Base-by-base conservation (phyloP, 2,888 invertebrate species). In the Ernsta delagoae region DNA sequence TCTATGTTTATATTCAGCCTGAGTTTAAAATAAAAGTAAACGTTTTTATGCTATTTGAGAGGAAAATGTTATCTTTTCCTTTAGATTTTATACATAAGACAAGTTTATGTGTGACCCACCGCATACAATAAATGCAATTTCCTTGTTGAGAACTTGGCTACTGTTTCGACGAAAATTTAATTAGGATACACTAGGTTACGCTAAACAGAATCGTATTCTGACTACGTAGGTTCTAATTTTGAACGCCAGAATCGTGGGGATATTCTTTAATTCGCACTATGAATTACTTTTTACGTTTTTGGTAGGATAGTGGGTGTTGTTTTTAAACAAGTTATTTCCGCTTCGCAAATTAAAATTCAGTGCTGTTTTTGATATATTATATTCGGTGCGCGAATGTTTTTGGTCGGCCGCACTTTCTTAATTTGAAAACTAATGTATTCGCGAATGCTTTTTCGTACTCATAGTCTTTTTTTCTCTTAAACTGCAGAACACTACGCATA, bases 291-390 rank as follows among this genome's bases (percentile, higher is more conserved):
- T 67, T 61, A 61, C 61, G 54, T 36, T 67, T 67, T 68, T 48
- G 62, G 48, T 57, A 50, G 39, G 61, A 67, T 61, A 67, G 67
- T 67, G 54, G 63, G 67, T 62, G 68, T 68, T 68, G 57, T 62
- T 62, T 61, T 68, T 68, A 68, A 68, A 68, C 62, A 62, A 62
- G 68, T 68, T 68, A 68, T 62, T 68, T 68, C 68, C 68, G 68
- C 68, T 68, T 68, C 68, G 57, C 56, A 68, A 68, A 68, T 68
- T 68, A 62, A 56, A 68, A 68, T 68, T 68, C 62, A 68, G 62
- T 62, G 56, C 54, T 57, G 57, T 67, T 61, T 56, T 31, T 59
- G 41, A 59, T 59, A 59, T 36, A 36, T n/a, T n/a, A n/a, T n/a
- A n/a, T n/a, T n/a, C n/a, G n/a, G n/a, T n/a, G n/a, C n/a, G n/a